A percentile compares a stretch with the other conserved stretches of the same genome.
Evolutionary conservation across 2,113 vertebrate genomes (phyloP).

Genomic region (Crotalus tigris): DNA sequence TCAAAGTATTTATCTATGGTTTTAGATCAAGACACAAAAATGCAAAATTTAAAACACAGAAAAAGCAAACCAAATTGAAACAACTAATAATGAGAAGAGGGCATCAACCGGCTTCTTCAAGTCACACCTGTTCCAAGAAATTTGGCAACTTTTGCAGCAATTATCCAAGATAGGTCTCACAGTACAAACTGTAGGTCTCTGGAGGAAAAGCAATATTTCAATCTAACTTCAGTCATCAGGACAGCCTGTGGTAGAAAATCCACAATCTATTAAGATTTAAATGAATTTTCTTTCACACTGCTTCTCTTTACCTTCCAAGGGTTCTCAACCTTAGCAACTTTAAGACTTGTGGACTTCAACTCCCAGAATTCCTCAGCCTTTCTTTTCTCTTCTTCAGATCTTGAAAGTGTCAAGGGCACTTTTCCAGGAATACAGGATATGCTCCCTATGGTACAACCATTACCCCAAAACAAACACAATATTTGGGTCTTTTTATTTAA

Average conservation of each 20-base stretch:
- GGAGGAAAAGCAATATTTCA: not conserved
- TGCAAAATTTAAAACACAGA: not conserved
- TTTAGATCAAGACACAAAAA: not conserved
- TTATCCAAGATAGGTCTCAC: not conserved
- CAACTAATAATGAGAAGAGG: not conserved
- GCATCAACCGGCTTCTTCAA: not conserved
- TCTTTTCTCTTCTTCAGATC: not conserved
- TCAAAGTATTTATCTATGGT: not conserved
- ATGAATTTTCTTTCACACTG: not conserved
- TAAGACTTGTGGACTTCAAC: too few species aligned
- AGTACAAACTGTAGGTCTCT: not conserved
- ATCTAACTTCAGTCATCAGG: not conserved
- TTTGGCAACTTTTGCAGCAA: not conserved
- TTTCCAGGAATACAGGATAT: not conserved
- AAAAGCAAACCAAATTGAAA: not conserved
- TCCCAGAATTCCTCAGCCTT: not conserved
- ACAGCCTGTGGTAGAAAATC: not conserved
- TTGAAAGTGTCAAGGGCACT: not conserved
- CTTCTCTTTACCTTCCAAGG: not conserved
- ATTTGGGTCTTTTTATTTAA: not conserved
- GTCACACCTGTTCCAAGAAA: not conserved
- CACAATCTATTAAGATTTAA: not conserved
- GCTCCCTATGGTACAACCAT: not conserved
- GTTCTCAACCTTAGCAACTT: too few species aligned
- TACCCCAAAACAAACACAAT: not conserved